These are phyloP conservation scores for Lophotriccus pileatus DNA, from an alignment of 2,797 vertebrate species.

Conservation along the genomic window DNA sequence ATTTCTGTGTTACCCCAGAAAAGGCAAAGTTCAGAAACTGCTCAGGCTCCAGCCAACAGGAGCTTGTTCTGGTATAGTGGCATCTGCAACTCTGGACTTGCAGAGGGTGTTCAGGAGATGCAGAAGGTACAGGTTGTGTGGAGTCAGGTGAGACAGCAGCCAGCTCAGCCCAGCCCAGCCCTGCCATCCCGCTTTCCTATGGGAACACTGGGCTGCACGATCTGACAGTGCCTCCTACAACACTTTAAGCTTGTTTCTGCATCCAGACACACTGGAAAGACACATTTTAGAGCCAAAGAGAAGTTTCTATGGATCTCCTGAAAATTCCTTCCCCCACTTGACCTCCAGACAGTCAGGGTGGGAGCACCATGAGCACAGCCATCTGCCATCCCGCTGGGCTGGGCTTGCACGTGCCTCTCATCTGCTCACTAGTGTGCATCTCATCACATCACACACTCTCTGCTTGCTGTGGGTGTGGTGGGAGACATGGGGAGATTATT, in stretches of 20 bases:
- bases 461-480: not conserved
- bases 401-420: not conserved
- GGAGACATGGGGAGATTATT: not conserved
- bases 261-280: not conserved
- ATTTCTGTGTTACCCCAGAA: not conserved
- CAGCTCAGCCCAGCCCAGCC: not conserved
- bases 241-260: not conserved
- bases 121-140: not conserved
- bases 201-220: accelerated
- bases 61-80: not conserved
- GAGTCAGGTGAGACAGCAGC: not conserved
- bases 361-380: not conserved
- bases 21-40: not conserved
- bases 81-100: not conserved
- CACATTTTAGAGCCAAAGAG: not conserved
- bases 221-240: not conserved
- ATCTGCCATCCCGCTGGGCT: not conserved
- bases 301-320: not conserved
- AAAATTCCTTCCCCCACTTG: not conserved
- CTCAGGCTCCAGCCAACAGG: not conserved
- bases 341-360: not conserved
- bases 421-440: not conserved
- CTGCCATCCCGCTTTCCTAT: not conserved
- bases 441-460: not conserved
- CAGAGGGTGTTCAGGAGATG: not conserved